These are phyloP conservation scores for Acanthurus tractus DNA, from an alignment of 2,797 vertebrate genomes.

Conservation along the genomic window DNA sequence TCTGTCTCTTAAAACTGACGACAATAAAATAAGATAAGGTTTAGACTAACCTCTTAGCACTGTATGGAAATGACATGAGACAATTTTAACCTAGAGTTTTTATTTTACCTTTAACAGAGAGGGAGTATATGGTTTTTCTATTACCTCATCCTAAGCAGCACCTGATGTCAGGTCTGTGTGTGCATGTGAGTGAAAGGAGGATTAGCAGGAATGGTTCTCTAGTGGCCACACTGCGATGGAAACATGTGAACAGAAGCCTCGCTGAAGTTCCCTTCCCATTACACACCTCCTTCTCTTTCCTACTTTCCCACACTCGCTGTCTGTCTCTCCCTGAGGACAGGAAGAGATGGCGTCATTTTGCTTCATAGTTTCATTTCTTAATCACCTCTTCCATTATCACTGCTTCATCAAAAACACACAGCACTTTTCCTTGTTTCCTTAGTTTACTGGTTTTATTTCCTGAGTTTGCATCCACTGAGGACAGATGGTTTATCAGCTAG, in stretches of 20 bases:
- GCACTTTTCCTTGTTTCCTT: conserved; percentile 18
- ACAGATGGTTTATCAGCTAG: not conserved
- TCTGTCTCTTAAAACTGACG: not conserved
- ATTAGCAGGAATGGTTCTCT: conserved; percentile 66
- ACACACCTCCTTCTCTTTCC: conserved; percentile 47
- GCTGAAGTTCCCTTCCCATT: conserved; percentile 47
- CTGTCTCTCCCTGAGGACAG: conserved; percentile 32
- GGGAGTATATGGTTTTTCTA: conserved; percentile 70
- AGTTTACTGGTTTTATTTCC: conserved; percentile 16
- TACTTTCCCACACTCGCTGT: conserved; percentile 62
- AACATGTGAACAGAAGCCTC: conserved; percentile 64
- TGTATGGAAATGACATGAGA: conserved; percentile 1
- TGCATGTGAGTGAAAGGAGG: conserved; percentile 57
- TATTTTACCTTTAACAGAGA: conserved; percentile 13
- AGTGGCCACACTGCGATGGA: conserved; percentile 51
- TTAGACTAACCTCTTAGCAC: not conserved
- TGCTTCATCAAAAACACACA: conserved; percentile 37
- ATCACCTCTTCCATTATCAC: conserved; percentile 44
- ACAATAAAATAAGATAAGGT: not conserved
- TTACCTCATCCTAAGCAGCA: conserved; percentile 65
- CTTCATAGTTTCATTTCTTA: conserved; percentile 32
- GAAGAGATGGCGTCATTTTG: conserved; percentile 42
- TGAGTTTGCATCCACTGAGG: conserved; percentile 13
- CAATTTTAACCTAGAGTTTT: conserved; percentile 15
- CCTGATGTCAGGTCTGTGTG: conserved; percentile 57